Evolutionary conservation across 2,888 invertebrate genomes (phyloP).

Genomic region (Choristoneura rosaceana): DNA sequence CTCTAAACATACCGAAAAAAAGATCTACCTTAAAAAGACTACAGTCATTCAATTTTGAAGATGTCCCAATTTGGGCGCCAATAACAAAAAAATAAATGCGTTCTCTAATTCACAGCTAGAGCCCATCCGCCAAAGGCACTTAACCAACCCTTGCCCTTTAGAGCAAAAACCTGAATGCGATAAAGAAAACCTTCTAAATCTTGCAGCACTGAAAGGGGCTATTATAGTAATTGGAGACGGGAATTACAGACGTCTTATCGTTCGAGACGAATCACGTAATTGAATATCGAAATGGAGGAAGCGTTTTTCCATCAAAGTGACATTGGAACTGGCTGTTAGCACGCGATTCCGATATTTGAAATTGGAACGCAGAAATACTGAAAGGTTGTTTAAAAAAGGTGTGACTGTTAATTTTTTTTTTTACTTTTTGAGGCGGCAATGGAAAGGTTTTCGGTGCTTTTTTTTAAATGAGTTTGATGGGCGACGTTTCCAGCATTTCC

Average conservation of each 20-base stretch:
- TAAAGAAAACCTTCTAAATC: constrained; percentile 27
- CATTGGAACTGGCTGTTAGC: constrained; percentile 27
- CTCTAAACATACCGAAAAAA: too few species aligned
- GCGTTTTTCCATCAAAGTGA: constrained; percentile 35
- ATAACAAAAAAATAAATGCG: not conserved
- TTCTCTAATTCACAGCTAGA: constrained; percentile 7
- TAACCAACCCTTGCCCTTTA: constrained; percentile 4
- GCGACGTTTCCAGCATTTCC: too few species aligned
- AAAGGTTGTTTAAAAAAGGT: not conserved
- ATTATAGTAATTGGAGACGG: constrained; percentile 39
- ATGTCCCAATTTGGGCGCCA: not conserved
- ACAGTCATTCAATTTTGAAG: not conserved
- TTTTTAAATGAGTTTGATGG: not conserved
- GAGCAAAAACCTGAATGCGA: constrained; percentile 22
- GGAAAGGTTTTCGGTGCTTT: not conserved
- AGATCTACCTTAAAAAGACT: not conserved
- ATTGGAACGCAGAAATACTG: constrained; percentile 15
- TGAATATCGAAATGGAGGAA: constrained; percentile 36
- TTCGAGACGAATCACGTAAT: constrained; percentile 39
- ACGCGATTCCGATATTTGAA: constrained; percentile 25
- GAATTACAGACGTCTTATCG: constrained; percentile 42
- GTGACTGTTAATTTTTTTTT: not conserved
- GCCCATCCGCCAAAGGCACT: constrained; percentile 1
- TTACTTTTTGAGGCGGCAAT: not conserved
- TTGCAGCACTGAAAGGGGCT: constrained; percentile 21